Conservation (phyloP, 1,140 invertebrate species). For the Antheraea mylitta region DNA sequence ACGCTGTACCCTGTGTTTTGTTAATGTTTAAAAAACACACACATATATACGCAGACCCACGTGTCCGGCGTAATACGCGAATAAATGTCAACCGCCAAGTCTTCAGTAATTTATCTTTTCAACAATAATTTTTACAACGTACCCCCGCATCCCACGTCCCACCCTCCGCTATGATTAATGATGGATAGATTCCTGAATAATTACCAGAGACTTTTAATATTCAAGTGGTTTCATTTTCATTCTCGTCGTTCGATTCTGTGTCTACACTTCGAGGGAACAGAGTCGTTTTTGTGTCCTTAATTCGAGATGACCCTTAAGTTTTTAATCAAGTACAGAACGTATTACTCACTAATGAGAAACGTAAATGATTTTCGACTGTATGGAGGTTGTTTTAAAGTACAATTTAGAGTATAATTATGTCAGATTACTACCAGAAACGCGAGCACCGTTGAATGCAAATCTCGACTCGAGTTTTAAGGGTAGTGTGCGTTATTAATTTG, state of each 20-base stretch:
- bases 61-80: conserved; percentile 6
- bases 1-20: background rate
- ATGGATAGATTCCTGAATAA: conserved; percentile 79
- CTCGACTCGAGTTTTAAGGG: conserved; percentile 75
- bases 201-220: conserved; percentile 78
- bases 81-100: conserved; percentile 51
- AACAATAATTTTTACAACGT: conserved; percentile 76
- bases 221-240: conserved; percentile 60
- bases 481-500: conserved; percentile 75
- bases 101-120: conserved; percentile 69
- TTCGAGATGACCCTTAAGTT: conserved; percentile 66
- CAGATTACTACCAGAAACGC: conserved; percentile 27
- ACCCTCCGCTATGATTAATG: conserved; percentile 73
- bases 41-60: background rate
- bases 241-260: conserved; percentile 27
- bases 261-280: conserved; percentile 32
- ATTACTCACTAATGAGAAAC: conserved; percentile 22
- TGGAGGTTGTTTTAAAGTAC: conserved; percentile 19
- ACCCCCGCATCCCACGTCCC: conserved; percentile 50
- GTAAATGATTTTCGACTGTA: conserved; percentile 22
- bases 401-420: conserved; percentile 22
- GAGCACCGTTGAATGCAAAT: conserved; percentile 74
- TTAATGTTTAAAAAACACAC: conserved; percentile 12
- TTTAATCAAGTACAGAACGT: conserved; percentile 27
- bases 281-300: conserved; percentile 40